Base-by-base conservation (phyloP, 1,140 invertebrate genomes). In the Brachionus rotundiformis region DNA sequence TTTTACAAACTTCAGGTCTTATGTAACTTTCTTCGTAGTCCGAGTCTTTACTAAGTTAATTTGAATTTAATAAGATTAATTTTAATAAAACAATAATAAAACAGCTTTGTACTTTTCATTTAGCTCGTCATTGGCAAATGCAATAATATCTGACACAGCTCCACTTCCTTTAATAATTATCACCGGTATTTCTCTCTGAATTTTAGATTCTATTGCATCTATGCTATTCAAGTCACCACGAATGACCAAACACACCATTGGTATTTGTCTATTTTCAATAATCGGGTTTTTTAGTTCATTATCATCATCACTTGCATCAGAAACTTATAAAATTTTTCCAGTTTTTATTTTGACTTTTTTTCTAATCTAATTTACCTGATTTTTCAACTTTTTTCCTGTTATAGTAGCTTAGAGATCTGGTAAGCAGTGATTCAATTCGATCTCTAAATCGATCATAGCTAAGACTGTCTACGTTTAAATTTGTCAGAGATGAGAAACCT, bases 221-320 rank as follows among this genome's bases (percentile, higher is more conserved):
- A 88, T 86, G 39, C 85, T 85, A n/a, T 85, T 82, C 29, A 86
- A 86, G 6, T 86, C 86, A 3, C 88, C 89, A 81, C 88, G 86
- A 13, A 89, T 85, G 23, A 89, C 83, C n/a, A 89, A 82, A 10
- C 86, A 87, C 0, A 89, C 84, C n/a, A 89, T 85, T 6, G 89
- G 88, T 1, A 87, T 84, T 36, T 79, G 76, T 11, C 76, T 36
- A 79, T 41, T 54, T 31, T 63, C 76, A 59, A 54, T 33, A 59
- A 59, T 79, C 31, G 76, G 47, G 31, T 59, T 54, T 19, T 16
- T 23, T 4, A 63, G 54, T 19, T 79, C 76, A 47, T 33, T 27
- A 63, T 59, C 49, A 13, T 80, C 79, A 47, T 81, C 79, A 49
- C 54, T 81, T 25, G 16, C 44, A 77, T 54, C 44, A 10, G 44